Conservation (phyloP, 2,888 invertebrate genomes). For the Eristalis arbustorum region DNA sequence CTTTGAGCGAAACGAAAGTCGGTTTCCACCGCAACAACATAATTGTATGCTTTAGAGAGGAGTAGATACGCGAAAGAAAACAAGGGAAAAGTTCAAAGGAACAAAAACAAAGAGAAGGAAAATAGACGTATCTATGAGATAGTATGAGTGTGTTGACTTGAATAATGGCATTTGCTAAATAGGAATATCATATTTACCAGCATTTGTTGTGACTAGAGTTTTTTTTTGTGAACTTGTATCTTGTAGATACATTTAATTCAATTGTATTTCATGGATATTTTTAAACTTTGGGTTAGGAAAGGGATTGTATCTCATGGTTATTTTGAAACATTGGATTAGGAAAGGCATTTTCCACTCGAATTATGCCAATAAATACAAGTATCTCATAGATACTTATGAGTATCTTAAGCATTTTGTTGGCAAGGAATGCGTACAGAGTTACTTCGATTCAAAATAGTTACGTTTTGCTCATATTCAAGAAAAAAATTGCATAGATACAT, state of each 20-base stretch:
- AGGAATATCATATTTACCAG: not conserved
- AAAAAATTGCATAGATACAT: too few species aligned
- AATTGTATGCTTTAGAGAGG: slow-evolving; percentile 1
- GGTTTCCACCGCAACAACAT: slow-evolving; percentile 7
- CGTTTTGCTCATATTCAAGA: not conserved
- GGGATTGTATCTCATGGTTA: too few species aligned
- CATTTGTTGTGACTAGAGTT: not conserved
- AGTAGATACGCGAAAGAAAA: not conserved
- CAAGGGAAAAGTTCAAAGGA: not conserved
- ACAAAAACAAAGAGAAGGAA: not conserved
- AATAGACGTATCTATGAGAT: not conserved
- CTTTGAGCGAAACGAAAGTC: slow-evolving; percentile 45
- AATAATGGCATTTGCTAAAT: not conserved
- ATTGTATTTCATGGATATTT: too few species aligned
- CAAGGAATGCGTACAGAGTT: not conserved
- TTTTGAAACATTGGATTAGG: too few species aligned
- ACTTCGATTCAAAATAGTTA: not conserved
- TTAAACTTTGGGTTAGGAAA: too few species aligned
- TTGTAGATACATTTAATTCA: too few species aligned
- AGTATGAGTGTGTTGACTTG: not conserved
- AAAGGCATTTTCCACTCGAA: too few species aligned
- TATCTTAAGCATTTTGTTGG: not conserved
- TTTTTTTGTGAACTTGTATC: too few species aligned
- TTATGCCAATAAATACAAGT: not conserved
- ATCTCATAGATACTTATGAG: not conserved